A percentile compares a stretch with the other conserved stretches of the same genome.
These are phyloP conservation scores for Arrhamphus sclerolepis DNA, from an alignment of 2,797 vertebrate genomes.

Conservation along the genomic window DNA sequence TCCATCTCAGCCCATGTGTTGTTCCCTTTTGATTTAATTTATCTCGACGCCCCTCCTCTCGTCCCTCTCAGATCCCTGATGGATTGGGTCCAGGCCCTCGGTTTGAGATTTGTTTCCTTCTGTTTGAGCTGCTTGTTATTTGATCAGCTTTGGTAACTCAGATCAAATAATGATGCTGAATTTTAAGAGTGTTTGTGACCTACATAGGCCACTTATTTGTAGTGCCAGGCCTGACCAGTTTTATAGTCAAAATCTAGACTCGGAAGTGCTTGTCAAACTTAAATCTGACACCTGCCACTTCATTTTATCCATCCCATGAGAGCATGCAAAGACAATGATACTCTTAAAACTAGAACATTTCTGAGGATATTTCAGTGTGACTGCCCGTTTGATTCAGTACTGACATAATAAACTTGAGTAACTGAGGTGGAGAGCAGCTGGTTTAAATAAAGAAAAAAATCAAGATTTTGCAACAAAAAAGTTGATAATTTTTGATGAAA, in stretches of 20 bases:
- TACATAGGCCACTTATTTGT: slow-evolving; percentile 51
- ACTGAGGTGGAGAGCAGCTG: too few relatives aligned
- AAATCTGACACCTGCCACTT: too few relatives aligned
- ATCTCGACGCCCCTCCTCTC: slow-evolving; percentile 54
- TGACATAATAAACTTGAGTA: too few relatives aligned
- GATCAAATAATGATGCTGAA: slow-evolving; percentile 56
- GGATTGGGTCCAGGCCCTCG: slow-evolving; percentile 48
- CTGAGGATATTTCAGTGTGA: too few relatives aligned
- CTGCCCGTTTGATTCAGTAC: too few relatives aligned
- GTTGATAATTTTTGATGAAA: too few relatives aligned
- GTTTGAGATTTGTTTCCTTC: slow-evolving; percentile 48
- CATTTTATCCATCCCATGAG: too few relatives aligned
- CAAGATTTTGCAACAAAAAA: too few relatives aligned
- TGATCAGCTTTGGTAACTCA: slow-evolving; percentile 66
- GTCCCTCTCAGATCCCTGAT: slow-evolving; percentile 57
- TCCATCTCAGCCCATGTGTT: slow-evolving; percentile 59
- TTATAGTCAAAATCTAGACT: slow-evolving; percentile 33
- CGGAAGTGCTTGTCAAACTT: too few relatives aligned
- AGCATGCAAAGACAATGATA: too few relatives aligned
- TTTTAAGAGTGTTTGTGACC: slow-evolving; percentile 55
- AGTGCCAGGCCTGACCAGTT: slow-evolving; percentile 36
- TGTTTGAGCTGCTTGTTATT: slow-evolving; percentile 51
- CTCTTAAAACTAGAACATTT: too few relatives aligned
- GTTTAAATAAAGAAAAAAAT: too few relatives aligned
- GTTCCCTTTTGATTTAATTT: slow-evolving; percentile 72